These are phyloP conservation scores for Cervus canadensis DNA, from an alignment of 2,113 vertebrate species.

Conservation along the genomic window DNA sequence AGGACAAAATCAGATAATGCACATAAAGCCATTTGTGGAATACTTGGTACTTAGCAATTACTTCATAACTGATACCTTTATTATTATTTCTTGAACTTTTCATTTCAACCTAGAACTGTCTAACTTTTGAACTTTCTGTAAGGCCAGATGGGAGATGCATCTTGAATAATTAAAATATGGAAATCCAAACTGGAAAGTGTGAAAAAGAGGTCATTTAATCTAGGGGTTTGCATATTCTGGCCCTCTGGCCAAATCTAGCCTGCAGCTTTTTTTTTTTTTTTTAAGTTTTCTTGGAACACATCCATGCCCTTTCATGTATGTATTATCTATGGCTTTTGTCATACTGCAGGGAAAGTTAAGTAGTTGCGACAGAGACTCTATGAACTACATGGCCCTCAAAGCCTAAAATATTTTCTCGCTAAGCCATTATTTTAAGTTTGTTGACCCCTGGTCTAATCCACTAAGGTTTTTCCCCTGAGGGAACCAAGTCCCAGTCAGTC, in stretches of 20 bases:
- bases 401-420: not conserved
- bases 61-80: not conserved
- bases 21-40: not conserved
- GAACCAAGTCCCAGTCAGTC: not conserved
- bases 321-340: not conserved
- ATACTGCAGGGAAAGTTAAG: not conserved
- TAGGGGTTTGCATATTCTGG: not conserved
- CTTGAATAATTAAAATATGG: not conserved
- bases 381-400: not conserved
- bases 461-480: not conserved
- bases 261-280: not conserved
- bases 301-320: not conserved
- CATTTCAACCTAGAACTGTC: not conserved
- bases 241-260: not conserved
- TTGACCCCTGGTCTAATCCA: not conserved
- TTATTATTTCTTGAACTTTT: not conserved
- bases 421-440: not conserved
- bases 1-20: not conserved
- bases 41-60: not conserved
- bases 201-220: not conserved
- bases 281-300: not conserved
- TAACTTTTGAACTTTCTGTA: not conserved
- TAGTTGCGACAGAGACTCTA: not conserved
- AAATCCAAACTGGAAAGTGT: not conserved
- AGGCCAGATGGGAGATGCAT: not conserved